Evolutionary conservation across 2,888 invertebrate genomes (phyloP), one percentile per base, ranked within the genome.

Genomic region (Therioaphis trifolii): DNA sequence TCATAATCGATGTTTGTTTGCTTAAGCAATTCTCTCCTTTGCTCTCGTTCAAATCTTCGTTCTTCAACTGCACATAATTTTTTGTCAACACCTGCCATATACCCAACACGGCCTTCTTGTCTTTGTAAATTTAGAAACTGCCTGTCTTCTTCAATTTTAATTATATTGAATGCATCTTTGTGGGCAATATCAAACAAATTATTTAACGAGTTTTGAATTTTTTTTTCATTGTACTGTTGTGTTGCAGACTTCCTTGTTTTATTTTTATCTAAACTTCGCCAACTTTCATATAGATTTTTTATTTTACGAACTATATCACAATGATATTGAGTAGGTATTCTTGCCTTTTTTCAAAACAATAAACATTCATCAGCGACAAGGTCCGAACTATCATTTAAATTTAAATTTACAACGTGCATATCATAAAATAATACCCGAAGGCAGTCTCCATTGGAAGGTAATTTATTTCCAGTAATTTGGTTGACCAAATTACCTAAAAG

Each of bases 311-410:
- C 35, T 35, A 35, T 35, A 35, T 35, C 7, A 63, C 61, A 63
- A 63, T 63, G 63, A 63, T 63, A 63, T 63, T 63, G 63, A 63
- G 29, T 63, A 63, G 63, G 63, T 63, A 63, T 63, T 63, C 29
- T 63, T 63, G 63, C 29, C 29, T 63, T 63, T 63, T 63, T 63
- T 29, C 63, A 29, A 63, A 63, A 29, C 29, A 63, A 63, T 24
- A 61, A 15, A 5, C 58, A 61, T 61, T 61, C 58, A 61, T 61
- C 58, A 61, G 58, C 58, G 24, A 63, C 29, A 63, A 63, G 63
- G 1, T 18, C 29, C 63, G 9, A 63, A 63, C 29, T 63, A 9
- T 29, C 63, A 29, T 29, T 63, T 9, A 63, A 63, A 63, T 63
- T 63, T 63, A 63, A 63, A 63, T 63, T 63, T 29, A 63, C 63